Base-by-base conservation (phyloP, 1,140 invertebrate genomes). In the Scaptomyza hsui region DNA sequence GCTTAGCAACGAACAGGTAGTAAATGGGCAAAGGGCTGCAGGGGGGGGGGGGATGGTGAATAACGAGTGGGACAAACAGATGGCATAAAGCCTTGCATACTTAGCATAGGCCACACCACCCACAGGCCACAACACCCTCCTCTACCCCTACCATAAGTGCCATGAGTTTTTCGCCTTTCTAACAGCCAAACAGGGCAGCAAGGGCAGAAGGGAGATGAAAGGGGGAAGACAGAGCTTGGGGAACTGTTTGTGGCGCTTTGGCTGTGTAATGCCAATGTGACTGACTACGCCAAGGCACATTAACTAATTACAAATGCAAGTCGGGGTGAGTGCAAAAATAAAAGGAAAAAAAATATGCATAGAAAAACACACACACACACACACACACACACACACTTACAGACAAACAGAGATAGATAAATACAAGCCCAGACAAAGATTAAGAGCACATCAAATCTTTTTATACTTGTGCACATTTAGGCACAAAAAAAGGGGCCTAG, bases 261-360 rank as follows among this genome's bases (percentile, higher is more conserved):
- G 48, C 47, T n/a, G 29, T 19, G 48, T 53, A 52, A 52, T 69
- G 53, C n/a, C 19, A 56, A 56, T 39, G 75, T 63, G 79, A 71
- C 79, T 56, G 75, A 64, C 61, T 37, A 37, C 55, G 75, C 42
- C 61, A 29, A 29, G 51, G 67, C 71, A 86, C 80, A 85, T 85
- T 81, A 85, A 86, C 76, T 85, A 85, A 85, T 85, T 86, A 85
- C 81, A 55, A 72, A 60, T 51, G 56, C 53, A 75, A 49, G 39
- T 18, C 29, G 42, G 21, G 18, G 45, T 52, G 69, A 37, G 57
- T 10, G 26, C 7, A 69, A 29, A 9, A 9, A 7, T 2, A 7
- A 29, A 9, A 29, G n/a, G n/a, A n/a, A 48, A 67, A 67, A 67
- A n/a, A 60, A 72, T 67, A 67, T 47, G 53, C 62, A 72, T 72